Percentiles rank a stretch among this genome's conserved stretches.
phyloP scores from a whole-genome alignment of 2,888 invertebrate genomes.

The Synergus gifuensis region DNA sequence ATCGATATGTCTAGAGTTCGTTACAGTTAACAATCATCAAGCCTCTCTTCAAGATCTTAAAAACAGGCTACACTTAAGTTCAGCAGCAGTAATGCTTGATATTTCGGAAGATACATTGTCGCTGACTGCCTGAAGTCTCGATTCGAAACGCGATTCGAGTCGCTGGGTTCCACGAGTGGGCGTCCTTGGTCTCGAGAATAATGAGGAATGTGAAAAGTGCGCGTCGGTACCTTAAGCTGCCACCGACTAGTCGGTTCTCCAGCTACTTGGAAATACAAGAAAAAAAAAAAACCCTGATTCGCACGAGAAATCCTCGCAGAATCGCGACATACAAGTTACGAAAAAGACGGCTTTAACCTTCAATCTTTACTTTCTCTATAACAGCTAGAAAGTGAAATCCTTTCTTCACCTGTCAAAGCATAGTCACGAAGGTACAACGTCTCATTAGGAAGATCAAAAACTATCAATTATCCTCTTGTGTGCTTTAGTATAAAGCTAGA shows the following conservation, averaged over 20 bases:
- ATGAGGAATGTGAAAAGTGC: constrained; percentile 60
- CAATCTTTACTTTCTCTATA: constrained; percentile 24
- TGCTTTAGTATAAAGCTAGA: constrained; percentile 1
- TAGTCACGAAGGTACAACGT: constrained; percentile 38
- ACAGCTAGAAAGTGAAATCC: constrained; percentile 26
- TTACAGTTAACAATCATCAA: not conserved
- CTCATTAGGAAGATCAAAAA: constrained; percentile 28
- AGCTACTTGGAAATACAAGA: constrained; percentile 14
- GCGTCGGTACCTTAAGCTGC: constrained; percentile 42
- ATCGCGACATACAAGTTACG: constrained; percentile 1
- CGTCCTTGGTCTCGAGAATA: constrained; percentile 59
- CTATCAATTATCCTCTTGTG: constrained; percentile 35
- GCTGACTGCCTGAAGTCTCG: constrained; percentile 45
- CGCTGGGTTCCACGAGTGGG: constrained; percentile 44
- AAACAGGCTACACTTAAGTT: constrained; percentile 13
- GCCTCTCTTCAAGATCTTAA: not conserved
- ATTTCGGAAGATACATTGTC: constrained; percentile 53
- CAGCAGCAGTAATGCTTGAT: constrained; percentile 20
- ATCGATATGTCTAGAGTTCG: not conserved
- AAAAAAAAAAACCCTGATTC: constrained; percentile 5
- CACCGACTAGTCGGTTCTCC: not conserved
- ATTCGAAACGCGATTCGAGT: constrained; percentile 42
- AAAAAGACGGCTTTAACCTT: constrained; percentile 26
- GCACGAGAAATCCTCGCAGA: not conserved
- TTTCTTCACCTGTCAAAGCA: constrained; percentile 39